Evolutionary conservation across 2,113 vertebrate genomes (phyloP).

Genomic region (Archilochus colubris): DNA sequence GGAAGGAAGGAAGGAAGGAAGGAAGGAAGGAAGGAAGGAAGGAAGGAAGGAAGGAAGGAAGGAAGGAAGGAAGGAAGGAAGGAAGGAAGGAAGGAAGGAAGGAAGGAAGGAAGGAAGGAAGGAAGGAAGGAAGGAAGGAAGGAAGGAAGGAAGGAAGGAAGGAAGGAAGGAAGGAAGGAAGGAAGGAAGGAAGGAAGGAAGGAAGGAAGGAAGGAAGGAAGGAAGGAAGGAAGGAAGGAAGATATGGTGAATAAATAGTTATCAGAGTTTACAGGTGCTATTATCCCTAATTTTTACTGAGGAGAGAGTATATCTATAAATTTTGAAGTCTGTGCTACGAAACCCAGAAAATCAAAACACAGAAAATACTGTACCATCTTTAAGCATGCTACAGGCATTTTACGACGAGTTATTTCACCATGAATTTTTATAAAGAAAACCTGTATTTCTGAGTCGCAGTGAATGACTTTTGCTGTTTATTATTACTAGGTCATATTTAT

Average conservation of each 20-base stretch:
- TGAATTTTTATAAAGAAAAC: constrained; percentile 26
- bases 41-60: no score
- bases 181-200: no score
- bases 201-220: no score
- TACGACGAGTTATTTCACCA: neutral
- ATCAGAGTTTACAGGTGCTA: neutral
- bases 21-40: no score
- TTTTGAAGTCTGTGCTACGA: neutral
- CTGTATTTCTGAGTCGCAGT: neutral
- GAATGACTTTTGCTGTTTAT: neutral
- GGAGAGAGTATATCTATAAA: neutral
- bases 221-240: neutral
- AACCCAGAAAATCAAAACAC: neutral
- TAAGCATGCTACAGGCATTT: constrained; percentile 1
- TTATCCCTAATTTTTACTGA: neutral
- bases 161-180: no score
- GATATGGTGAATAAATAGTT: neutral
- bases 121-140: no score
- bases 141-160: no score
- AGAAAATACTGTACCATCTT: neutral
- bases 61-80: no score
- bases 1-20: no score
- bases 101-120: no score
- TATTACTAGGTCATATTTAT: constrained; percentile 4
- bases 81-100: no score